Conservation (phyloP, 2,113 vertebrate genomes). For the Psittacula cyanocephala region DNA sequence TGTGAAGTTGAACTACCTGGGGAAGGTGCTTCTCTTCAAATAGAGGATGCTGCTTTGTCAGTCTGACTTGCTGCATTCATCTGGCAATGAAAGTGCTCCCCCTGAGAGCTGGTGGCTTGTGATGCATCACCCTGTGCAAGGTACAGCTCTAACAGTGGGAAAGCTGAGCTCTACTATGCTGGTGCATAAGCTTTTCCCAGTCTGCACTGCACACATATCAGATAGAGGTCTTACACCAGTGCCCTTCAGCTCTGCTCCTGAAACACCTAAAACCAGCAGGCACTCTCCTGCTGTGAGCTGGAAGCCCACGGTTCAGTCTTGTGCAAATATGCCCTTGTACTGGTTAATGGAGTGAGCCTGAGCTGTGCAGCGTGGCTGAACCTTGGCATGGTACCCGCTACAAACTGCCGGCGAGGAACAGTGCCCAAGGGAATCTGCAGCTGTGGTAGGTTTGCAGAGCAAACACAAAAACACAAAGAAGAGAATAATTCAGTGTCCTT, state of each 20-base stretch:
- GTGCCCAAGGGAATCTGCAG: background rate
- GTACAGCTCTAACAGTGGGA: background rate
- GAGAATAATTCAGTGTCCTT: background rate
- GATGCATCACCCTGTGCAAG: background rate
- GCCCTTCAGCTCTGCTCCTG: background rate
- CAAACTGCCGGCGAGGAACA: background rate
- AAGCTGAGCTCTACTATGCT: background rate
- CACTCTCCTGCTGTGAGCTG: background rate
- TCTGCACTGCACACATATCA: fast-evolving
- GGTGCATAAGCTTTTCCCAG: background rate
- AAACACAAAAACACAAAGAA: background rate
- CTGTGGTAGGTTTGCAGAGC: background rate
- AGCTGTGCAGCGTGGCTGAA: background rate
- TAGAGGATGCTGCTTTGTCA: background rate
- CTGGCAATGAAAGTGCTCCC: background rate
- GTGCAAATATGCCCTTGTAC: background rate
- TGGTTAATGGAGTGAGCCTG: background rate
- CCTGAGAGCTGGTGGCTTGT: background rate
- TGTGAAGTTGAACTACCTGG: background rate
- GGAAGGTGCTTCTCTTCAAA: background rate
- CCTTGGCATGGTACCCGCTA: background rate
- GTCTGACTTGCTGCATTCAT: background rate
- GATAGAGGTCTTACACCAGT: background rate
- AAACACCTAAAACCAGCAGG: background rate
- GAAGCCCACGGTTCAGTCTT: background rate